phyloP scores from a whole-genome alignment of 2,888 invertebrate genomes.

The Tubulanus polymorphus region DNA sequence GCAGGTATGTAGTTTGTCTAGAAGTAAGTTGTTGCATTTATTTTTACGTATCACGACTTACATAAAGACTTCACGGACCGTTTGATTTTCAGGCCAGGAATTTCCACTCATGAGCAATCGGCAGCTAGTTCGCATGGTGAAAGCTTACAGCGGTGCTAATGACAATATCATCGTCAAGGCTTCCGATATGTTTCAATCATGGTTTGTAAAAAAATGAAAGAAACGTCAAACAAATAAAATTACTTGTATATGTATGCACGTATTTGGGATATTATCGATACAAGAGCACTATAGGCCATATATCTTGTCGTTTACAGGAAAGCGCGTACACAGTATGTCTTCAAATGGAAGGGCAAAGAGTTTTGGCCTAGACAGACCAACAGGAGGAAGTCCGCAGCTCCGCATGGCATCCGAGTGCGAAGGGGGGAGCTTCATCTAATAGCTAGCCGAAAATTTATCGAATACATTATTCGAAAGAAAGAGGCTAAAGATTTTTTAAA shows the following conservation, averaged over 20 bases:
- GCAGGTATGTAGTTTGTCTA: neutral
- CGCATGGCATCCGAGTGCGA: neutral
- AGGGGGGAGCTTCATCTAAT: constrained; percentile 3
- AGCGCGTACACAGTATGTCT: neutral
- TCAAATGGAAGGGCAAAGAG: neutral
- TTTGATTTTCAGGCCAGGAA: neutral
- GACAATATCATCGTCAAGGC: too few species aligned
- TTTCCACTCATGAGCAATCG: neutral
- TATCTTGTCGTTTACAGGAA: neutral
- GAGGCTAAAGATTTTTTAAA: constrained; percentile 17
- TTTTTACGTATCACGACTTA: neutral
- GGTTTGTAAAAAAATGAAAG: too few species aligned
- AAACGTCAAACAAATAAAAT: neutral
- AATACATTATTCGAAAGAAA: constrained; percentile 23
- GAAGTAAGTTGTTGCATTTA: neutral
- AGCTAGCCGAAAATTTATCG: constrained; percentile 22
- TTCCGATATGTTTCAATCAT: too few species aligned
- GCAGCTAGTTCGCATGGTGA: constrained; percentile 36
- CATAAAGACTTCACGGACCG: neutral
- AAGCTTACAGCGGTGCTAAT: constrained; percentile 44
- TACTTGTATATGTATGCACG: too few species aligned
- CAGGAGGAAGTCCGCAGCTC: neutral
- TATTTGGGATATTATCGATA: neutral
- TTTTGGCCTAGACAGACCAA: neutral
- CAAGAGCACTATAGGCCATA: neutral